Percentiles rank a stretch among this genome's conserved stretches.
Evolutionary conservation across 2,888 invertebrate species (phyloP).

Genomic region (Amiota minor): DNA sequence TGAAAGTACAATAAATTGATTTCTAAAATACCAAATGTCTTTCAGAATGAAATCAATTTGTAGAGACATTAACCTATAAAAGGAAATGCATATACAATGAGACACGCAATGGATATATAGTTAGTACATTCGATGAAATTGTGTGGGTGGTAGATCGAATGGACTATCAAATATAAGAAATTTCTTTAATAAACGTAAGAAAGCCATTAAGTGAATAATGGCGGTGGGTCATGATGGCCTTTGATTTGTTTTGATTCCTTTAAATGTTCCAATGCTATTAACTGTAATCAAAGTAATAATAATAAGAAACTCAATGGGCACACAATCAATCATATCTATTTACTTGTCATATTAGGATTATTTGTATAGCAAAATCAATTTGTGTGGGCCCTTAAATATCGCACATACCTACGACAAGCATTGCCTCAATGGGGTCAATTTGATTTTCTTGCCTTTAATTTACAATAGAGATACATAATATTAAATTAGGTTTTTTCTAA

Average conservation of each 20-base stretch:
- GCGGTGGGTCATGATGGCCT: not conserved
- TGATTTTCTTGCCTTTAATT: too few relatives aligned
- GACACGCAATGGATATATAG: constrained; percentile 7
- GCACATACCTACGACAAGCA: too few relatives aligned
- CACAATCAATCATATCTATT: not conserved
- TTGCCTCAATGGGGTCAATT: too few relatives aligned
- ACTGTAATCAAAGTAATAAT: not conserved
- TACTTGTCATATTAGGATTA: too few relatives aligned
- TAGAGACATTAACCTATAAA: constrained; percentile 31
- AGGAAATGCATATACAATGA: not conserved
- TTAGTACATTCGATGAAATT: not conserved
- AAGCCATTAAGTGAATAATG: not conserved
- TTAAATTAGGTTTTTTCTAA: too few relatives aligned
- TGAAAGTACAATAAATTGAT: constrained; percentile 7
- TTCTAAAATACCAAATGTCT: constrained; percentile 18
- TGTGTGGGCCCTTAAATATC: not conserved
- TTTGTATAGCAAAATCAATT: not conserved
- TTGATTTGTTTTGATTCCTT: not conserved
- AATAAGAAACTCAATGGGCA: constrained; percentile 1
- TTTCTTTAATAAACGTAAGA: not conserved
- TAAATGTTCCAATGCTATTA: constrained; percentile 6
- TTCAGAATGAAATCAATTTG: constrained; percentile 22
- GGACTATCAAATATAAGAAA: constrained; percentile 8
- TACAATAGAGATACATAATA: too few relatives aligned
- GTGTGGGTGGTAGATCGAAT: not conserved